Evolutionary conservation across 1,140 invertebrate genomes (phyloP), one percentile per base, ranked within the genome.

Genomic region (Glomeris maerens): DNA sequence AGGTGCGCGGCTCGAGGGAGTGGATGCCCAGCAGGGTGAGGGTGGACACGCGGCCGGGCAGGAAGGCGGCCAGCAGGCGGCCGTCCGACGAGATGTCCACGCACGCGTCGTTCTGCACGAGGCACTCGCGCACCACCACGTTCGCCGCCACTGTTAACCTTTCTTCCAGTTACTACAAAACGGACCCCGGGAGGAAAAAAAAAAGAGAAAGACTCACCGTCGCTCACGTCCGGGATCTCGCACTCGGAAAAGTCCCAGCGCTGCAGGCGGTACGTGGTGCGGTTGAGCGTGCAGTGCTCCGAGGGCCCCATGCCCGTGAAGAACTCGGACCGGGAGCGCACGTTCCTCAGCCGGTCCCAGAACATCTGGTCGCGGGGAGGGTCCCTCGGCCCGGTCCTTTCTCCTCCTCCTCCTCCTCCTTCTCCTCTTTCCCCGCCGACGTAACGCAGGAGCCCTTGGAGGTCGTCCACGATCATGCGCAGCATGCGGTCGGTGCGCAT

Each of bases 51-150:
- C 63, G 58, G 46, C 58, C 61, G 20, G 72, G 83, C 3, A 84
- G 66, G 49, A 88, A 68, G 1, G 84, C 79, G 1, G 83, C 83
- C 26, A 90, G 66, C 25, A 85, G 67, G n/a, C 74, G 75, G 3
- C 84, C 83, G 66, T 89, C 83, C 25, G 74, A 74, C 0, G 84
- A 86, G 52, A 89, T 79, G 62, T 86, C 84, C 52, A 88, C 80
- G 64, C 81, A 86, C 1, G 84, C 83, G 64, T 89, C 84, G 61
- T 88, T 90, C 59, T 87, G 83, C 39, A 91, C 83, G 62, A 80
- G 84, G 64, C 84, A 88, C 61, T 83, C 77, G 28, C 72, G 71
- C 2, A 88, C 84, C 5, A 90, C 78, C 31, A 90, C 66, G 64
- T 89, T 89, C 53, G 78, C 77, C 44, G 76, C 66, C 57, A 74